These are phyloP conservation scores for Nannobrachium achirus DNA, from an alignment of 2,113 vertebrate species.

Conservation along the genomic window DNA sequence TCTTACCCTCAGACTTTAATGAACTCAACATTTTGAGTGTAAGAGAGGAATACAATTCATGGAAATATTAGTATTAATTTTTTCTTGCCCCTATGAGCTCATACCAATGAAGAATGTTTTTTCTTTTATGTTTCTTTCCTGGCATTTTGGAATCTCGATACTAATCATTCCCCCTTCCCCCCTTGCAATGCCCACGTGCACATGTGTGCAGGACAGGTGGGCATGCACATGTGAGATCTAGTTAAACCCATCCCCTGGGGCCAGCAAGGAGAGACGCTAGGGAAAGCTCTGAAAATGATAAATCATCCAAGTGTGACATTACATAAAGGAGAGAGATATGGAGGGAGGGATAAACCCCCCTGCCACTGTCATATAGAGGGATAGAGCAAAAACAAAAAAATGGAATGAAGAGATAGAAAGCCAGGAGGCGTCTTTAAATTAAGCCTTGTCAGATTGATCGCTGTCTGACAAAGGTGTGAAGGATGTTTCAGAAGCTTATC, in stretches of 20 bases:
- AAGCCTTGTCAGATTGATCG: background rate
- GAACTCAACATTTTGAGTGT: background rate
- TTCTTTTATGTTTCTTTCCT: background rate
- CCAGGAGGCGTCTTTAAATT: background rate
- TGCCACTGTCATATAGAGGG: background rate
- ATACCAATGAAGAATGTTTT: background rate
- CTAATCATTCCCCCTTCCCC: background rate
- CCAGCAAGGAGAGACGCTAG: background rate
- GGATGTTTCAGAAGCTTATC: background rate
- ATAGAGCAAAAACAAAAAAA: no score
- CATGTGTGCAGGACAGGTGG: background rate
- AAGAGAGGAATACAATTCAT: background rate
- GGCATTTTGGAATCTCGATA: background rate
- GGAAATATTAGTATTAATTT: background rate
- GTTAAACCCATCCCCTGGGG: background rate
- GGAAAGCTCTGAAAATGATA: slow-evolving; percentile 3
- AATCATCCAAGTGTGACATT: background rate
- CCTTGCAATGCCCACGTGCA: background rate
- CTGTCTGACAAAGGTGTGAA: background rate
- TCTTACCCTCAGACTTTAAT: no score
- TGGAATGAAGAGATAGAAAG: background rate
- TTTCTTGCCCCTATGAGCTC: background rate
- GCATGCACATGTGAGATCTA: background rate
- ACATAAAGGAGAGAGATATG: background rate
- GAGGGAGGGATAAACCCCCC: background rate